Conservation (phyloP, 23 tunicate genomes). For the Halocynthia aurantium region DNA sequence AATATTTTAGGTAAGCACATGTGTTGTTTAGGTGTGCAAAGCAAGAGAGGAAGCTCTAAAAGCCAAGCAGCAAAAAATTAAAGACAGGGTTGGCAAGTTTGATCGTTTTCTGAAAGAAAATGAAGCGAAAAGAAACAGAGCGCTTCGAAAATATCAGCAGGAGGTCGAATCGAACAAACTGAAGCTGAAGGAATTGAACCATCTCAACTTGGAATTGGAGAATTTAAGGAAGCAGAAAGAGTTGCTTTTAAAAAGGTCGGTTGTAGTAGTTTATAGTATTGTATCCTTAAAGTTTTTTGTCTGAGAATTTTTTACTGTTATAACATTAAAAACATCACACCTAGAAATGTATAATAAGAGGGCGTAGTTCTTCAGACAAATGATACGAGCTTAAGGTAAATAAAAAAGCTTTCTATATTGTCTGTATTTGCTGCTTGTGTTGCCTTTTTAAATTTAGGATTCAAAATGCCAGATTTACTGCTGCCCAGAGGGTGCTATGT, state of each 20-base stretch:
- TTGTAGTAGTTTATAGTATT: background rate
- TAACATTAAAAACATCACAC: no score
- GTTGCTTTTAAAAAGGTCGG: conserved; percentile 17
- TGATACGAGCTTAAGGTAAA: no score
- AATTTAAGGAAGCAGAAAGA: conserved; percentile 10
- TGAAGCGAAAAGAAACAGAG: conserved; percentile 75
- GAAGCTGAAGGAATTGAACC: conserved; percentile 24
- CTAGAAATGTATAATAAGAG: no score
- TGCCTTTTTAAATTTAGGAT: no score
- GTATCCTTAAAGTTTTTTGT: no score
- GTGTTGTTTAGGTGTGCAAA: conserved; percentile 21
- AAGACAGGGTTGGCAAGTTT: conserved; percentile 72
- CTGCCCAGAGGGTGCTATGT: no score
- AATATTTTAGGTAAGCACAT: no score
- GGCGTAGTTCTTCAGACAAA: no score
- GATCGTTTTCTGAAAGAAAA: conserved; percentile 76
- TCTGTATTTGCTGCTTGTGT: no score
- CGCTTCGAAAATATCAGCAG: conserved; percentile 62
- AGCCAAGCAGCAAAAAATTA: conserved; percentile 60
- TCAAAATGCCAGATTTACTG: no score
- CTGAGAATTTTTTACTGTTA: no score
- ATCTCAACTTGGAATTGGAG: conserved; percentile 42
- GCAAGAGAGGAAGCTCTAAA: conserved; percentile 45
- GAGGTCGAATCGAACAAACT: conserved; percentile 62
- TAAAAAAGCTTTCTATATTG: no score